These are phyloP conservation scores for Epinotia bilunana DNA, from an alignment of 2,888 invertebrate species.

Conservation along the genomic window DNA sequence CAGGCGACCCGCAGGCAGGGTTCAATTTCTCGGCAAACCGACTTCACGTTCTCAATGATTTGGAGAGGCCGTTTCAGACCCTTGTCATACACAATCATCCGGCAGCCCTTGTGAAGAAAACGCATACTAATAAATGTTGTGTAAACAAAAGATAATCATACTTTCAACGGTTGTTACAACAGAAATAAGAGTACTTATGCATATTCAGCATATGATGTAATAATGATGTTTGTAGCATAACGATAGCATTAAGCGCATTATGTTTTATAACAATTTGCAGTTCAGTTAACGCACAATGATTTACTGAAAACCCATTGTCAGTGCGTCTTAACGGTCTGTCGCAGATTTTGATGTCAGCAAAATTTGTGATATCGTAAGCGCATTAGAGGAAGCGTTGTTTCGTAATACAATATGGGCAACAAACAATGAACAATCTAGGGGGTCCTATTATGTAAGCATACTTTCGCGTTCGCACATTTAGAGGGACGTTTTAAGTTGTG, in stretches of 20 bases:
- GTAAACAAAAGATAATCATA: conserved; percentile 1
- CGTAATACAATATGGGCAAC: conserved; percentile 46
- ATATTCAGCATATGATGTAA: conserved; percentile 19
- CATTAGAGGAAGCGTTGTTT: conserved; percentile 43
- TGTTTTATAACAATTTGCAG: conserved; percentile 33
- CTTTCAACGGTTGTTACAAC: not conserved
- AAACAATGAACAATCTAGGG: conserved; percentile 45
- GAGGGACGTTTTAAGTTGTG: not conserved
- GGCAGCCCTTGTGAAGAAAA: conserved; percentile 20
- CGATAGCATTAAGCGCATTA: conserved; percentile 20
- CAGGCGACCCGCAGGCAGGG: conserved; percentile 18
- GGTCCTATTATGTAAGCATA: conserved; percentile 33
- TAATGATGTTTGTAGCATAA: conserved; percentile 15
- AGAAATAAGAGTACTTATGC: conserved; percentile 15
- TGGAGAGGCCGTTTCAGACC: conserved; percentile 21
- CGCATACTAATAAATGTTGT: conserved; percentile 11
- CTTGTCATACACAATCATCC: conserved; percentile 24
- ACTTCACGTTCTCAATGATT: conserved; percentile 28
- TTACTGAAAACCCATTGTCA: conserved; percentile 36
- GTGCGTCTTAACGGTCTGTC: conserved; percentile 16
- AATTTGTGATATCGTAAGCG: conserved; percentile 46
- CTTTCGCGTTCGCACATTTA: conserved; percentile 1
- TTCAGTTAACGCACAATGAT: conserved; percentile 25
- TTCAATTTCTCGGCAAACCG: conserved; percentile 35
- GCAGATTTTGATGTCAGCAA: conserved; percentile 43